Conservation (phyloP, 1,140 invertebrate species). For the Lithobius niger region DNA sequence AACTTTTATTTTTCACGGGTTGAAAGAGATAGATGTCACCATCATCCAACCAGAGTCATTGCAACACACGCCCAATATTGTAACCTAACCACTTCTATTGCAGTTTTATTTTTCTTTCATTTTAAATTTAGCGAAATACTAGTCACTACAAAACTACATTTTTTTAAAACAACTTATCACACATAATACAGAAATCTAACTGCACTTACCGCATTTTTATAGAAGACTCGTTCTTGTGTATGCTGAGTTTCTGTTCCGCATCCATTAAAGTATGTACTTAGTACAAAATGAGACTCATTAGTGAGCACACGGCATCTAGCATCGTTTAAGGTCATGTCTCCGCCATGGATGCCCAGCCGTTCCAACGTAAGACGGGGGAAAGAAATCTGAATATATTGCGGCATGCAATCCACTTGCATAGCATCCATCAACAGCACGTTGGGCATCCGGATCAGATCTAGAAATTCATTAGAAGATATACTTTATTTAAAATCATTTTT, state of each 20-base stretch:
- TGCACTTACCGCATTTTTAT: constrained; percentile 9
- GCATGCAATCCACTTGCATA: constrained; percentile 9
- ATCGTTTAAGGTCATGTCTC: background rate
- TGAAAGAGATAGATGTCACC: too few relatives aligned
- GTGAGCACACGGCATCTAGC: background rate
- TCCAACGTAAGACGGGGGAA: constrained; percentile 2
- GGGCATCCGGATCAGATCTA: constrained; percentile 8
- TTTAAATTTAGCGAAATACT: too few relatives aligned
- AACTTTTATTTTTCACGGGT: too few relatives aligned
- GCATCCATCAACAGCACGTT: constrained; percentile 1
- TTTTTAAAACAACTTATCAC: too few relatives aligned
- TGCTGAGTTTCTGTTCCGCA: constrained; percentile 6
- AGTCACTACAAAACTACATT: too few relatives aligned
- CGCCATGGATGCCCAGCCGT: background rate
- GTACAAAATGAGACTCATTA: constrained; percentile 6
- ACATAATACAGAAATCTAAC: too few relatives aligned
- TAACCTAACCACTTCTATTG: too few relatives aligned
- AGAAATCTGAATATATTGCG: constrained; percentile 1
- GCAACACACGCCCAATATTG: too few relatives aligned
- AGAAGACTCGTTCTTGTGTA: background rate
- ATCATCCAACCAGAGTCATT: too few relatives aligned
- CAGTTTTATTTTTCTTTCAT: too few relatives aligned
- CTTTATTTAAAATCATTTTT: too few relatives aligned
- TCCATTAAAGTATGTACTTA: constrained; percentile 1
- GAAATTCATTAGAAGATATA: too few relatives aligned